A percentile compares a stretch with the other conserved stretches of the same genome.
Evolutionary conservation across 2,113 vertebrate genomes (phyloP).

Genomic region (Brachypodius melanocephalos): DNA sequence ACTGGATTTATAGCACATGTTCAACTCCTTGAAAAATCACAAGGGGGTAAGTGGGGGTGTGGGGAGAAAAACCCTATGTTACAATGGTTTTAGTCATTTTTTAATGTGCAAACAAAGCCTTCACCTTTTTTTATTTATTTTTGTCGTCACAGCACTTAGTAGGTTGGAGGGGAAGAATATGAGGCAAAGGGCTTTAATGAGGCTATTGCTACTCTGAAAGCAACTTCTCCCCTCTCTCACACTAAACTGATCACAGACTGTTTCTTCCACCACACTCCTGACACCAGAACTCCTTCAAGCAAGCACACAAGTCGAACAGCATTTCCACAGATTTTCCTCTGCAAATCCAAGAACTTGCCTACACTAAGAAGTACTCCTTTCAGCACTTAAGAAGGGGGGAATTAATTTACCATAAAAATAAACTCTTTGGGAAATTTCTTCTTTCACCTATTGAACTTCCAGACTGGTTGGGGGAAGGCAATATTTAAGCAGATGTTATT

Average conservation of each 20-base stretch:
- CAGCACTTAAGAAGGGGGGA: neutral
- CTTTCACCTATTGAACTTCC: neutral
- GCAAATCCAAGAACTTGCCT: neutral
- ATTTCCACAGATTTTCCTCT: neutral
- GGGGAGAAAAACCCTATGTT: neutral
- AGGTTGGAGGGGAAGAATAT: neutral
- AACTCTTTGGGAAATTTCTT: neutral
- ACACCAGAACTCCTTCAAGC: neutral
- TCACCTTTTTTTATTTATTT: neutral
- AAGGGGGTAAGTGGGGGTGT: fast-evolving
- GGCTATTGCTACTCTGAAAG: neutral
- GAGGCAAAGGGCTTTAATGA: neutral
- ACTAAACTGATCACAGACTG: fast-evolving
- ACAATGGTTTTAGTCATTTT: neutral
- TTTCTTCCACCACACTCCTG: neutral
- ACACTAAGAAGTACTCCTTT: neutral
- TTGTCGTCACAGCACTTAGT: neutral
- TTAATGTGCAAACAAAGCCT: neutral
- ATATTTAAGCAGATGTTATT: neutral
- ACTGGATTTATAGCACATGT: neutral
- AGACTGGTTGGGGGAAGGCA: neutral
- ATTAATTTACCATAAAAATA: neutral
- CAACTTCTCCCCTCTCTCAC: neutral
- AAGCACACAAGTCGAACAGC: neutral
- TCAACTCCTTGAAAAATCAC: neutral